Evolutionary conservation across 2,113 vertebrate genomes (phyloP), one percentile per base, ranked within the genome.

Genomic region (Bucco capensis): DNA sequence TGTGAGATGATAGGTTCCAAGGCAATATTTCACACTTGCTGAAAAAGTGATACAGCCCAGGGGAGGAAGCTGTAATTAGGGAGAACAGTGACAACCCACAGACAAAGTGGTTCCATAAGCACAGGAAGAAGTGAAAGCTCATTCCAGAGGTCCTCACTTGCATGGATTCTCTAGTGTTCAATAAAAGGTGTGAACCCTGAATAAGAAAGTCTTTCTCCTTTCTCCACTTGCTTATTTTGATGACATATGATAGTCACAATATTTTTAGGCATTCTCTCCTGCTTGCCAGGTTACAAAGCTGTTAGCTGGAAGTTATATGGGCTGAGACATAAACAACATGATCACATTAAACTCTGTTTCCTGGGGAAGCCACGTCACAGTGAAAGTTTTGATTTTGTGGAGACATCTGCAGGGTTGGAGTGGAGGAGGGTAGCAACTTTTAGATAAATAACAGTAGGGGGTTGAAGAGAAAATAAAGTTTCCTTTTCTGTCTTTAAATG

Each of bases 171-270:
- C 94, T 84, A 58, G 94, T 89, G 93, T 69, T 93, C 93, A 94
- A 95, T 94, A 94, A 96, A 95, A 93, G 87, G 91, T 93, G 91
- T 89, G 93, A 95, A 89, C 84, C 50, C 58, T 46, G 85, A 82
- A 27, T 82, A 95, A 92, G 81, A 89, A 89, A 94, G 67, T 62
- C 71, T 89, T 54, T 93, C 82, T 91, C 66, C 82, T 95, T 94
- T 96, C 94, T 94, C 87, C 94, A 87, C 94, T 93, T 91, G 81
- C 85, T 96, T 96, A 92, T 96, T 95, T 96, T 96, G 84, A 83
- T 95, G 95, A 96, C 94, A 95, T 93, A 96, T 33, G 84, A 94
- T 89, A 93, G 84, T 89, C 87, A 80, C 50, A 87, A 83, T 91
- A 85, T 91, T 96, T 94, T 92, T 91, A 89, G 54, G 78, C 81